These are phyloP conservation scores for Akabosia matsudoensis DNA, from an alignment of 1,140 invertebrate species.

Conservation along the genomic window DNA sequence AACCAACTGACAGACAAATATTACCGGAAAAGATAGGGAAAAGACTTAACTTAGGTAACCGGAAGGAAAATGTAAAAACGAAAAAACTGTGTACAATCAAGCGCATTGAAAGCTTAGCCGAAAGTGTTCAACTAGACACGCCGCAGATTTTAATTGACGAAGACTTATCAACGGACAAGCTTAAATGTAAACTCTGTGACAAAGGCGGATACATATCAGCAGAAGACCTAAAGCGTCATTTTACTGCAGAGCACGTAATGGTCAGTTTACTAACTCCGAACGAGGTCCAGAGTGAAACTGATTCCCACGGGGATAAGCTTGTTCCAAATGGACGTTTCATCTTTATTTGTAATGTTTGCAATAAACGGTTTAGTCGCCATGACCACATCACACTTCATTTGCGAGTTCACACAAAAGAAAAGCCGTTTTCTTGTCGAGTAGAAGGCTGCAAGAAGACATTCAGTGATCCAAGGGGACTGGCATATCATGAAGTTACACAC, in stretches of 20 bases:
- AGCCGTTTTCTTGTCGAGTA: neutral
- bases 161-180: neutral
- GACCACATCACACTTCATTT: slow-evolving; percentile 12
- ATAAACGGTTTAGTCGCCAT: slow-evolving; percentile 1
- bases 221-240: neutral
- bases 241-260: neutral
- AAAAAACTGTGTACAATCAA: too few relatives aligned
- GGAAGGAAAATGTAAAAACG: too few relatives aligned
- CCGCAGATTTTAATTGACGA: too few relatives aligned
- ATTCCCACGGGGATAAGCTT: neutral
- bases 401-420: slow-evolving; percentile 7
- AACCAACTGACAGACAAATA: too few relatives aligned
- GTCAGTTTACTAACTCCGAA: neutral
- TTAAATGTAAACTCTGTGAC: neutral
- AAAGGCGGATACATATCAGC: neutral
- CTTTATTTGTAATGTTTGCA: slow-evolving; percentile 2
- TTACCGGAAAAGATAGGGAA: too few relatives aligned
- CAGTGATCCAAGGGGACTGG: slow-evolving; percentile 3
- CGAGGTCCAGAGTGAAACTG: neutral
- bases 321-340: neutral
- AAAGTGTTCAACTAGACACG: too few relatives aligned
- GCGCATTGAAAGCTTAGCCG: too few relatives aligned
- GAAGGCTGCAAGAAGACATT: slow-evolving; percentile 1
- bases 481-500: slow-evolving; percentile 19
- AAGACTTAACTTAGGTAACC: too few relatives aligned